Percentiles rank a stretch among this genome's conserved stretches.
Evolutionary conservation across 2,113 vertebrate genomes (phyloP).

Genomic region (Neolamprologus devosi): DNA sequence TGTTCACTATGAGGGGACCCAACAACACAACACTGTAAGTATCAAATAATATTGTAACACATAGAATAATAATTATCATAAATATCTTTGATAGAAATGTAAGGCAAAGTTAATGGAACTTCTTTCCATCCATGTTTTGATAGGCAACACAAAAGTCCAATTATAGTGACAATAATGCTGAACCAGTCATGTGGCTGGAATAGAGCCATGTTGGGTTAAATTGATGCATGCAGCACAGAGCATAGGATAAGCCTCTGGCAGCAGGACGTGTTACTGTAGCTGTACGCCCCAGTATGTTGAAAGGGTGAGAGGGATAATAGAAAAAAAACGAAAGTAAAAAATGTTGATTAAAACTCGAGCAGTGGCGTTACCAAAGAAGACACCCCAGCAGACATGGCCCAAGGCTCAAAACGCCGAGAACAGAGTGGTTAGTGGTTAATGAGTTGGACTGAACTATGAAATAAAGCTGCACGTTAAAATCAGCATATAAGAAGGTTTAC

Average conservation of each 20-base stretch:
- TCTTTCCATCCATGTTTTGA: neutral
- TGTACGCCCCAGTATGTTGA: neutral
- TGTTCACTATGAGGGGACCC: constrained; percentile 94
- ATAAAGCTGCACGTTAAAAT: neutral
- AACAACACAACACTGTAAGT: constrained; percentile 86
- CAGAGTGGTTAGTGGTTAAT: neutral
- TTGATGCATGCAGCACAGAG: neutral
- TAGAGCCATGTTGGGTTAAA: neutral
- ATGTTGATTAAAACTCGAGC: neutral
- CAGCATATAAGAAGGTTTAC: neutral
- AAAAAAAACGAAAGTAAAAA: neutral
- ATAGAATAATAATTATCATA: neutral
- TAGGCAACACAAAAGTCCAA: neutral
- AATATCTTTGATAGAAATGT: neutral
- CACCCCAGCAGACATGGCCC: neutral
- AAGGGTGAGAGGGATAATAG: neutral
- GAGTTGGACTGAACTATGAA: neutral
- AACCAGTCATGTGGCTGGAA: neutral
- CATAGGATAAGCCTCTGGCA: neutral
- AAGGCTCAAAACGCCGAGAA: neutral
- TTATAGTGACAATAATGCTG: neutral
- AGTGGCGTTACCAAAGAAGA: neutral
- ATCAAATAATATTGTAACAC: neutral
- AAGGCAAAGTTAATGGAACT: neutral
- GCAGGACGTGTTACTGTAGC: neutral